Evolutionary conservation across 2,888 invertebrate species (phyloP).

Genomic region (Rhagium mordax): DNA sequence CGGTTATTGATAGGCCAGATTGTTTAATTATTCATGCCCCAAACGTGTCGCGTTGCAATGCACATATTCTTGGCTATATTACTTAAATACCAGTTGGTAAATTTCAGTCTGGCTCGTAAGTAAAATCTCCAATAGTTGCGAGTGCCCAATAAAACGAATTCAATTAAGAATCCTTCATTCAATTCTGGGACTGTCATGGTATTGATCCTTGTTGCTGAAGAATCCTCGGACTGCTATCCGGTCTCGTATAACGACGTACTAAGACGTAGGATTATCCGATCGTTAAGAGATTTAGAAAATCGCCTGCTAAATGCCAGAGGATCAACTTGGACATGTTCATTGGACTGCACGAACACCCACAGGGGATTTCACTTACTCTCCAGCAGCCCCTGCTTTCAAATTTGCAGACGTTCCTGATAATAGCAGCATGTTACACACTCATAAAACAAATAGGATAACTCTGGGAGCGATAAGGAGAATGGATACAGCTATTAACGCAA

Average conservation of each 20-base stretch:
- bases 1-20: conserved; percentile 3
- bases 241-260: conserved; percentile 53
- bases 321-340: conserved; percentile 64
- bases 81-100: conserved; percentile 4
- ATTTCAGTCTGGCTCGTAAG: conserved; percentile 10
- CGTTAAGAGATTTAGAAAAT: conserved; percentile 67
- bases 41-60: background rate
- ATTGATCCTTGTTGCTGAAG: conserved; percentile 46
- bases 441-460: conserved; percentile 43
- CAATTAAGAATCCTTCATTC: conserved; percentile 45
- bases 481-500: conserved; percentile 29
- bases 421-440: conserved; percentile 36
- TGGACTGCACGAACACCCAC: conserved; percentile 49
- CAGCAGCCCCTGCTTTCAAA: conserved; percentile 8
- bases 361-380: conserved; percentile 32
- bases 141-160: conserved; percentile 44
- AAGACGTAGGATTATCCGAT: conserved; percentile 63
- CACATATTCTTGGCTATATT: no score
- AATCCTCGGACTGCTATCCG: conserved; percentile 35
- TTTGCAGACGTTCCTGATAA: conserved; percentile 38
- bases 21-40: conserved; percentile 5
- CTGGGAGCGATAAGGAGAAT: conserved; percentile 33
- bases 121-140: conserved; percentile 1
- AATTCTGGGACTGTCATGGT: conserved; percentile 41
- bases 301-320: conserved; percentile 65